A percentile compares a stretch with the other conserved stretches of the same genome.
Evolutionary conservation across 2,113 vertebrate species (phyloP).

Genomic region (Atlantisia rogersi): DNA sequence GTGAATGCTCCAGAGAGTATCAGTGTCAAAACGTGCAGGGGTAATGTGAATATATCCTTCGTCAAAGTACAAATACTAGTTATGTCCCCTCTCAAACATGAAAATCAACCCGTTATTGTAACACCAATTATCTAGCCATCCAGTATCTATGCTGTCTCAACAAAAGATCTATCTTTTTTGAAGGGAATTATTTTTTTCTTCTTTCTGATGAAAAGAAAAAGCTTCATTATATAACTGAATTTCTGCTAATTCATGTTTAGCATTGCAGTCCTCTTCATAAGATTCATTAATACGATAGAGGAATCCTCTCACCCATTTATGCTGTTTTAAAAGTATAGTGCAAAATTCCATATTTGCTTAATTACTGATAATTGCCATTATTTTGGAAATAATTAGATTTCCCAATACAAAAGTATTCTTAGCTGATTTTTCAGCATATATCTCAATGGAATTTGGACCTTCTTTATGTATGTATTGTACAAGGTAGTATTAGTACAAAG

Average conservation of each 20-base stretch:
- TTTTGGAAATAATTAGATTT: slow-evolving; percentile 9
- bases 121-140: neutral
- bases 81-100: neutral
- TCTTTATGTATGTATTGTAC: neutral
- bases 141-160: neutral
- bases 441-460: neutral
- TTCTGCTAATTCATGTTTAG: neutral
- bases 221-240: neutral
- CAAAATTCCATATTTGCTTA: neutral
- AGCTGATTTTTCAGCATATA: neutral
- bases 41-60: neutral
- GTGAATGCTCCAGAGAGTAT: neutral
- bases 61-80: neutral
- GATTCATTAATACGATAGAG: neutral
- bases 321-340: neutral
- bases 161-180: neutral
- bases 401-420: neutral
- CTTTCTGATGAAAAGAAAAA: neutral
- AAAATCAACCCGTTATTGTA: neutral
- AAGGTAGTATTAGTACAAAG: neutral
- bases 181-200: neutral
- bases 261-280: neutral
- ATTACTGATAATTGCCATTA: neutral
- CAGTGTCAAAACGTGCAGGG: neutral
- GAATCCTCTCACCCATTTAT: neutral